Base-by-base conservation (phyloP, 2,113 vertebrate genomes). In the Corythaixoides concolor region DNA sequence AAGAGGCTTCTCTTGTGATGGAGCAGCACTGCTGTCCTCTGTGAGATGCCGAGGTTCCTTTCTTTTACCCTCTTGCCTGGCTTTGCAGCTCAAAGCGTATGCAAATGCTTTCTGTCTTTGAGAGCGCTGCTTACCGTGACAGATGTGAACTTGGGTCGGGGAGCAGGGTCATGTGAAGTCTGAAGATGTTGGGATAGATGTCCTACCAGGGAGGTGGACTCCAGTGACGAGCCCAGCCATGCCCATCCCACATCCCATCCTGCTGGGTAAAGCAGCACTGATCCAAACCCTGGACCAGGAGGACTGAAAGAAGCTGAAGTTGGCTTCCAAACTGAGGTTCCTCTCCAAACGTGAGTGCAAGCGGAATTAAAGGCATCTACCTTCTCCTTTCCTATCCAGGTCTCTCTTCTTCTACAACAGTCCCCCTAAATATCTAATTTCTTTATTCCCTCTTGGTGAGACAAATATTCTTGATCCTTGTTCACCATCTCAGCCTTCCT, bases 161-260 rank as follows among this genome's bases (percentile, higher is more conserved):
- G 9, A 91, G 32, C 39, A 17, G 60, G 27, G 28, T 41, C 33
- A 9, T 0, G 0, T 59, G 24, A 67, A 7, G 19, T 11, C 39
- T 39, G 39, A 17, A 47, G 59, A n/a, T 0, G 0, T 0, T 39
- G 35, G 21, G 39, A 72, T 35, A 56, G 14, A 2, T 41, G 53
- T 75, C 17, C 33, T 6, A 2, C 7, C 7, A 11, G 47, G 26
- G 26, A 52, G 39, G 12, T 62, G 53, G 30, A 8, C 20, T 62
- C 33, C 43, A 39, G 11, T 16, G 27, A 43, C 24, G n/a, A 55
- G 30, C 18, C 32, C 32, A 39, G n/a, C 39, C n/a, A 33, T 62
- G 66, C n/a, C 33, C 47, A 16, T 68, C 47, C 10, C 8, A 19
- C n/a, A 19, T n/a, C 59, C 60, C 18, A 33, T 43, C 67, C 58